Evolutionary conservation across 92 coral and sea anemone genomes (phyloP).

Genomic region (Epizoanthus fatuus): DNA sequence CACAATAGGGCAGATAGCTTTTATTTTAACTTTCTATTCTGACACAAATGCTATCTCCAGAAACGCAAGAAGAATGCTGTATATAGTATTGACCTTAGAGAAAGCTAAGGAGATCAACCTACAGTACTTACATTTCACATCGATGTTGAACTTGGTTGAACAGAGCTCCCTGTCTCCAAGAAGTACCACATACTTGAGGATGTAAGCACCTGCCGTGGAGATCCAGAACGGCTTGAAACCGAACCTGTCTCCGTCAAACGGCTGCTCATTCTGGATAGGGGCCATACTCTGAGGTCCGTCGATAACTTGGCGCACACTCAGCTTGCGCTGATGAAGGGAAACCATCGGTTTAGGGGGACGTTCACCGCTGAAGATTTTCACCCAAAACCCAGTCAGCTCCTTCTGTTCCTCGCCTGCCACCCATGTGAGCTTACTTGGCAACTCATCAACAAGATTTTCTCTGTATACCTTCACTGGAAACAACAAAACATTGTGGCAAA

Average conservation of each 20-base stretch:
- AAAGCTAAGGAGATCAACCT: no score
- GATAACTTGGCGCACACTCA: constrained; percentile 72
- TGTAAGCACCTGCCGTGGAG: constrained; percentile 73
- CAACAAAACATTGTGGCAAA: neutral
- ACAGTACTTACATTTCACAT: constrained; percentile 83
- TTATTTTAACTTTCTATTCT: no score
- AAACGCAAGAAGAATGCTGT: no score
- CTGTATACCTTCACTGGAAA: constrained; percentile 72
- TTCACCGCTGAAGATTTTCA: constrained; percentile 85
- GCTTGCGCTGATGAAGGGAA: constrained; percentile 76
- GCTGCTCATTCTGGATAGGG: constrained; percentile 83
- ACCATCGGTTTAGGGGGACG: constrained; percentile 77
- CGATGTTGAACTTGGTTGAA: constrained; percentile 69
- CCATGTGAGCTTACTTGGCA: constrained; percentile 72
- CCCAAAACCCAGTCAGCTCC: constrained; percentile 83
- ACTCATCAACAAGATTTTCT: constrained; percentile 50
- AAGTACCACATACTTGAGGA: constrained; percentile 69
- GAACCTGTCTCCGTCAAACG: constrained; percentile 82
- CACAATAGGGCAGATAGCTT: no score
- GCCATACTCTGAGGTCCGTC: constrained; percentile 84
- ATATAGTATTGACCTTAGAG: neutral
- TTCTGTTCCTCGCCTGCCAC: constrained; percentile 79
- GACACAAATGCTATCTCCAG: no score
- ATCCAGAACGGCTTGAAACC: constrained; percentile 88
- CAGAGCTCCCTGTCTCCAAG: constrained; percentile 82